These are phyloP conservation scores for Thymelicus acteon DNA, from an alignment of 2,888 invertebrate genomes.

Conservation along the genomic window DNA sequence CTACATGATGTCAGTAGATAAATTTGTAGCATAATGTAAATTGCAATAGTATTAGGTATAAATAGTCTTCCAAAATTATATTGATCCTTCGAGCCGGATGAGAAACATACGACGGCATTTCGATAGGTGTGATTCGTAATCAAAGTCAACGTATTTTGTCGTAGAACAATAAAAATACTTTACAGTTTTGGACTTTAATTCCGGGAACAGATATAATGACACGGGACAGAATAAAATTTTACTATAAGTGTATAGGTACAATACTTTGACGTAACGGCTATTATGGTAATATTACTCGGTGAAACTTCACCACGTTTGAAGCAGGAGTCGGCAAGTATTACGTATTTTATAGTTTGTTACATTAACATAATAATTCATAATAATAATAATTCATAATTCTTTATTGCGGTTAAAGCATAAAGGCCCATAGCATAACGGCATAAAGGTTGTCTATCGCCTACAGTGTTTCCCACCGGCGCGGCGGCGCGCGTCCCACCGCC, in stretches of 20 bases:
- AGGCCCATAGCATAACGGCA: no score
- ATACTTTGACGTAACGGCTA: no score
- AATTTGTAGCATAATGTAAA: neutral
- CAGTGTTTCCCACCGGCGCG: no score
- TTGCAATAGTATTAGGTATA: neutral
- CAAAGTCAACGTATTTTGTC: neutral
- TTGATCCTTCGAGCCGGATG: constrained; percentile 2
- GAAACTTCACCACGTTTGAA: no score
- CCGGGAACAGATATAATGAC: neutral
- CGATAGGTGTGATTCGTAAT: neutral
- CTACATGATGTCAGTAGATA: neutral
- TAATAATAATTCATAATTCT: no score
- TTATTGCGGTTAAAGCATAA: no score
- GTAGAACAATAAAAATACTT: neutral
- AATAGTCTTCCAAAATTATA: neutral
- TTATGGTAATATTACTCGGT: no score
- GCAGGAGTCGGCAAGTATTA: no score
- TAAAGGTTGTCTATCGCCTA: no score
- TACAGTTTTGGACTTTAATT: neutral
- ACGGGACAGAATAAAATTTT: neutral
- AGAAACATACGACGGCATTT: neutral
- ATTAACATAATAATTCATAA: no score
- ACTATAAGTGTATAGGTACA: neutral
- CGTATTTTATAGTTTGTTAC: no score
- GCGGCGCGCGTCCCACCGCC: no score